These are phyloP conservation scores for Borostomias antarcticus DNA, from an alignment of 2,797 vertebrate genomes.

Conservation along the genomic window DNA sequence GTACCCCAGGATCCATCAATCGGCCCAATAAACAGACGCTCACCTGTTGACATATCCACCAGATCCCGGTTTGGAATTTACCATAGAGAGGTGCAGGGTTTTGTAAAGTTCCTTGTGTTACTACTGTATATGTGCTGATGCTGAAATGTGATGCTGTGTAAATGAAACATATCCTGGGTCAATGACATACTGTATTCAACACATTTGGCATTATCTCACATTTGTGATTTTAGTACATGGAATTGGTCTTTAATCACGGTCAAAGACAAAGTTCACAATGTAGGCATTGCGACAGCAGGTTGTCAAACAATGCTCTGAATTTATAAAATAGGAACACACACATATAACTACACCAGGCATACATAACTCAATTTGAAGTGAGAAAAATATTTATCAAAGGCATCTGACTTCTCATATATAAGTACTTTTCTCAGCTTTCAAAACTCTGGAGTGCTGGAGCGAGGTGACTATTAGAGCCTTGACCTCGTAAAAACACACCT, in stretches of 20 bases:
- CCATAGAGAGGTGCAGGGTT: background rate
- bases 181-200: too few relatives aligned
- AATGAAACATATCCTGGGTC: too few relatives aligned
- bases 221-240: too few relatives aligned
- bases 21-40: constrained; percentile 18
- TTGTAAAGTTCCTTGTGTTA: background rate
- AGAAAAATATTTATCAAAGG: background rate
- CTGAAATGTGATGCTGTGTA: too few relatives aligned
- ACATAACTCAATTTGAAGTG: background rate
- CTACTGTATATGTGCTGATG: too few relatives aligned
- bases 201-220: too few relatives aligned
- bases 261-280: too few relatives aligned
- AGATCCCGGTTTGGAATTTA: background rate
- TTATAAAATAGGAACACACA: too few relatives aligned
- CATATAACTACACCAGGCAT: background rate
- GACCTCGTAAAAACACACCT: constrained; percentile 55
- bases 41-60: constrained; percentile 48
- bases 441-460: background rate
- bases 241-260: too few relatives aligned
- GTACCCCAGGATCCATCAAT: constrained; percentile 33
- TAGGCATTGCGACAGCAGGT: too few relatives aligned
- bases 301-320: too few relatives aligned
- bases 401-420: background rate
- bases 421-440: background rate
- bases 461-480: constrained; percentile 16